Base-by-base conservation (phyloP, 2,113 vertebrate species). In the Oxygymnocypris stewartii region DNA sequence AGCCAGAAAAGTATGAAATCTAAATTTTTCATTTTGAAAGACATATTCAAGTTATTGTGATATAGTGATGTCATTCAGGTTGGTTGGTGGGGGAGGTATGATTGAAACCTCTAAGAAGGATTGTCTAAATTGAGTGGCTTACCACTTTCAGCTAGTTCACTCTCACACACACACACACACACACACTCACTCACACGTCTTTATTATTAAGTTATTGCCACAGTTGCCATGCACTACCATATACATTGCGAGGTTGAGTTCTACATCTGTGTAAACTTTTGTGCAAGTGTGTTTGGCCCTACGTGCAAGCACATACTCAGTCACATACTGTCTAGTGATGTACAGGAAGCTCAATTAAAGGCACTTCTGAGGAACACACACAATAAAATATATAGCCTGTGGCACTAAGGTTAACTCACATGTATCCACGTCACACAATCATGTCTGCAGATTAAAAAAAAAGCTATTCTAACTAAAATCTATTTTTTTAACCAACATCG, bases 131-230 rank as follows among this genome's bases (percentile, higher is more conserved):
- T 90, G 86, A 82, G 47, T 75, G 73, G 54, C 16, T 75, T 63
- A 6, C 40, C 79, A 65, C 57, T 81, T 28, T 9, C n/a, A 44
- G 77, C 57, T 81, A 59, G 59, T 71, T 69, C n/a, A 11, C 28
- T 57, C 20, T 16, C 63, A 42, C 37, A 2, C n/a, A 61, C 61
- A 82, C 88, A 79, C 84, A 80, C 88, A 84, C 74, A 79, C 87
- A 57, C 49, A 76, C 81, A 80, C 31, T 57, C n/a, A 35, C 87
- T 82, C 85, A 35, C 88, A 77, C 85, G 82, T 73, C 75, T 85
- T 75, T 89, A 85, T 31, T 84, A 83, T 69, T 59, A 90, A 67
- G 42, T 94, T 94, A 94, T 94, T 94, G 93, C 93, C 92, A 89
- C 85, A 88, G 82, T 84, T 90, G 87, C 90, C 93, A 92, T 94